Base-by-base conservation (phyloP, 2,888 invertebrate species). In the Chalcosyrphus nemorum region DNA sequence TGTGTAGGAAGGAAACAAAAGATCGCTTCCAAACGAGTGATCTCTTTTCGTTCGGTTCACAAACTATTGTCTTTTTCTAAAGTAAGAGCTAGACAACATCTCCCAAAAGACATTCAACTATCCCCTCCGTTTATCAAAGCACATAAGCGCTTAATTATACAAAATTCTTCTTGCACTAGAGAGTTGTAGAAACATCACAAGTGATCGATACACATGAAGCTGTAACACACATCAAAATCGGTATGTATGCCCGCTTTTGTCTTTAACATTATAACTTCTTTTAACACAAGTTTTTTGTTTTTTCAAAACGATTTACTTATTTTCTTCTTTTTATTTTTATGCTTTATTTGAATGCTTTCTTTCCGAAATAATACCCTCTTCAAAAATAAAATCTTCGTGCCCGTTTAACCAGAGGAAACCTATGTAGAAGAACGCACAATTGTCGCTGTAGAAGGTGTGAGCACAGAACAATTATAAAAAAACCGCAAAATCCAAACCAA, bases 381-480 rank as follows among this genome's bases (percentile, higher is more conserved):
- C 47, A 45, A 38, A 56, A n/a, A 27, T 9, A 65, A 47, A 72
- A n/a, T n/a, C 76, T 84, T 68, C 84, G 82, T 61, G 54, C 68
- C 65, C 71, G 41, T 45, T 41, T 52, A 86, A 86, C 84, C 86
- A 91, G 91, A 90, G 89, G 90, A 91, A 89, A 91, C 91, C 86
- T 89, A 90, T 87, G 88, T 91, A 86, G 91, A 91, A 89, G 91
- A 91, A 87, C 89, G 90, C 86, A 91, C 91, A 68, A 88, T 91
- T 87, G 88, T 90, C 86, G 90, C 91, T 87, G 88, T 89, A 86
- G 91, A 91, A 91, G 91, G 91, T 91, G 90, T 90, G 91, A 88
- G 88, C 87, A 88, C 88, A 87, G 89, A 90, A 86, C 87, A 89
- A 87, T 89, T 88, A 89, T 90, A 89, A 87, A 24, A 47, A 54